A percentile compares a stretch with the other conserved stretches of the same genome.
Evolutionary conservation across 2,797 vertebrate genomes (phyloP).

Genomic region (Falco columbarius): DNA sequence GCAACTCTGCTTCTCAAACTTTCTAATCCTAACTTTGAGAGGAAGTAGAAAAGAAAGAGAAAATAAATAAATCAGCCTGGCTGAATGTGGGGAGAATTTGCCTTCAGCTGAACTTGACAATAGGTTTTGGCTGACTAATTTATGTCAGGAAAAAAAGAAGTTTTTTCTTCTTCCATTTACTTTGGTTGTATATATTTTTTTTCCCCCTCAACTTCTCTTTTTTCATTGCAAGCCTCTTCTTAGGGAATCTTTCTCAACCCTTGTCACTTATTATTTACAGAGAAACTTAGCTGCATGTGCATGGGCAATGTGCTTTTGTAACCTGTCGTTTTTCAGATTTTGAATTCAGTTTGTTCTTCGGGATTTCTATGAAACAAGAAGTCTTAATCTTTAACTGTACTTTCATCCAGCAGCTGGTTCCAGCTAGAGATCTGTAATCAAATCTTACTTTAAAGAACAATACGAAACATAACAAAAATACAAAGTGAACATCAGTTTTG

Average conservation of each 20-base stretch:
- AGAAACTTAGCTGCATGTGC: neutral
- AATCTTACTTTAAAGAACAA: neutral
- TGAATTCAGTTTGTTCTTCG: neutral
- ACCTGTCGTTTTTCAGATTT: neutral
- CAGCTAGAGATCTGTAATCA: neutral
- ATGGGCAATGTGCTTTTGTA: neutral
- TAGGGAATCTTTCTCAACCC: neutral
- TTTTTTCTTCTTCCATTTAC: neutral
- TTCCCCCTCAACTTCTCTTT: neutral
- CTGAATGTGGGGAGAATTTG: neutral
- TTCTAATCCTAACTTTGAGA: neutral
- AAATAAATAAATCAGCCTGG: neutral
- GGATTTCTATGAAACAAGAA: neutral
- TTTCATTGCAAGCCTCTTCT: neutral
- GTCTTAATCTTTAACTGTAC: neutral
- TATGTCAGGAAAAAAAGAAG: rapidly evolving
- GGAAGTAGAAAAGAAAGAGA: neutral
- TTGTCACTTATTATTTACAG: neutral
- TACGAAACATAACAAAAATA: neutral
- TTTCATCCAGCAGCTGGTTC: neutral
- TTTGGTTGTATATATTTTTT: neutral
- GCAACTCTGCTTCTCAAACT: neutral
- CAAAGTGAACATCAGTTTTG: neutral
- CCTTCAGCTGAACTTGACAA: neutral
- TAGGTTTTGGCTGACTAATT: neutral